A percentile compares a stretch with the other conserved stretches of the same genome.
Evolutionary conservation across 2,797 vertebrate species (phyloP).

Genomic region (Strix occidentalis): DNA sequence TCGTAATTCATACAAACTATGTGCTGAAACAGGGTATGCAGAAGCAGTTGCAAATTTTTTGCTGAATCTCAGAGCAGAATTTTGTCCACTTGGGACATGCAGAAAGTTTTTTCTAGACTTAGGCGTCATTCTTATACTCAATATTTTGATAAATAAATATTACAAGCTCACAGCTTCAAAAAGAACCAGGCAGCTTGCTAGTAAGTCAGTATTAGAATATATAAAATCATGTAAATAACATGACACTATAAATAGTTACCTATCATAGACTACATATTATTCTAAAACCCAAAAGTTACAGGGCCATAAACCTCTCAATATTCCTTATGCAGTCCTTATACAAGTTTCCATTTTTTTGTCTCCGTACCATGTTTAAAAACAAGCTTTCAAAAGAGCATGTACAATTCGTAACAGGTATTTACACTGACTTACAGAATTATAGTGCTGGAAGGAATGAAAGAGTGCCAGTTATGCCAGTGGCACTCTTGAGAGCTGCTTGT

Average conservation of each 20-base stretch:
- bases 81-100: neutral
- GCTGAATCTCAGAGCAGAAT: neutral
- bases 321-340: neutral
- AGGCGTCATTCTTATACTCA: neutral
- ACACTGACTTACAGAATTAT: neutral
- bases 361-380: neutral
- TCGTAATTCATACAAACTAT: neutral
- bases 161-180: neutral
- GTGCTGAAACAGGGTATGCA: neutral
- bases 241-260: neutral
- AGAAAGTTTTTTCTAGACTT: neutral
- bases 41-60: neutral
- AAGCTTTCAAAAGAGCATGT: neutral
- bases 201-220: neutral
- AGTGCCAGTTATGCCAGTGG: neutral
- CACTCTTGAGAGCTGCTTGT: neutral
- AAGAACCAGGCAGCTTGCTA: neutral
- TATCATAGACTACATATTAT: neutral
- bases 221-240: neutral
- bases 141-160: neutral
- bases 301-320: neutral
- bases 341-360: neutral
- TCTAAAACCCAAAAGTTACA: neutral
- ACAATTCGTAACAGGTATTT: neutral
- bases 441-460: neutral